Evolutionary conservation across 1,140 invertebrate species (phyloP).

Genomic region (Aphidius gifuensis): DNA sequence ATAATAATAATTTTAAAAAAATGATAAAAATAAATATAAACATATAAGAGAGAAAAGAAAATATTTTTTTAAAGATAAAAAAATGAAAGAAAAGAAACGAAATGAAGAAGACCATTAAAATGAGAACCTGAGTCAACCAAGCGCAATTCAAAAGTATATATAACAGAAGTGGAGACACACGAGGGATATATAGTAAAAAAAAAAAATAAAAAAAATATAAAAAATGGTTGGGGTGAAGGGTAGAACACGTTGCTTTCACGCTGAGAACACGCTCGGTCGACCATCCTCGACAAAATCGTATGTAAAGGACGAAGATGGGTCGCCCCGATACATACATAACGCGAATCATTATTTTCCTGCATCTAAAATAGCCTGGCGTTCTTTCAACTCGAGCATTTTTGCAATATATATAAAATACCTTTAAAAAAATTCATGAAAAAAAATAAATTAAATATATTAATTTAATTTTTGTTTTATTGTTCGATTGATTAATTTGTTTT

Average conservation of each 20-base stretch:
- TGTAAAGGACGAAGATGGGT: constrained; percentile 27
- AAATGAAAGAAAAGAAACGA: constrained; percentile 7
- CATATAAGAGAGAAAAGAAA: neutral
- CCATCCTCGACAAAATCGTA: constrained; percentile 26
- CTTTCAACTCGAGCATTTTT: constrained; percentile 22
- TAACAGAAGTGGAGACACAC: constrained; percentile 4
- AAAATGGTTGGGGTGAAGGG: neutral
- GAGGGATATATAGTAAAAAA: constrained; percentile 8
- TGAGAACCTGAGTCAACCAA: constrained; percentile 23
- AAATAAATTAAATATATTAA: neutral
- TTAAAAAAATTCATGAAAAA: constrained; percentile 2
- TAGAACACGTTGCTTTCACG: constrained; percentile 21
- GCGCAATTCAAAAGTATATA: constrained; percentile 23
- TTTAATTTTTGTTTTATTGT: neutral
- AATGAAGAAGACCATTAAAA: constrained; percentile 24
- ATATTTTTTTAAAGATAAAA: neutral
- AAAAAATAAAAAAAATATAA: neutral
- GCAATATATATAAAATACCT: constrained; percentile 19
- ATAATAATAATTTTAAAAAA: neutral
- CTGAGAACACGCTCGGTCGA: constrained; percentile 21
- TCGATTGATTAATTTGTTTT: no score
- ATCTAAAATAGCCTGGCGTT: constrained; percentile 22
- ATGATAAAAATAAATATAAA: constrained; percentile 1
- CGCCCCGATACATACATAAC: constrained; percentile 24
- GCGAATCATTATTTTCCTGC: constrained; percentile 24